Base-by-base conservation (phyloP, 2,888 invertebrate species). In the Sturmia bella region DNA sequence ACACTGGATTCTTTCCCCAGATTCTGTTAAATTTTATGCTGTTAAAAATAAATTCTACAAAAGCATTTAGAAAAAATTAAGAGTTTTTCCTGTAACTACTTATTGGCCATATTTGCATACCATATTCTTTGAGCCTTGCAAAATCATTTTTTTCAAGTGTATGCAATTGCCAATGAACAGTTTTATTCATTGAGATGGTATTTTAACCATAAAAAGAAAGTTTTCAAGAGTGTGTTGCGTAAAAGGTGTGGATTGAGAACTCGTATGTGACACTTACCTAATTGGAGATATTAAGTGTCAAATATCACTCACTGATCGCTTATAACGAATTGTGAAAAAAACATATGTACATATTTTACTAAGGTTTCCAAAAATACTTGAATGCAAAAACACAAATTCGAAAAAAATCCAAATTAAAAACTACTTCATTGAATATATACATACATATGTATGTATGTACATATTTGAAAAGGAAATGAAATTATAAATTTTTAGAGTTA, bases 171-270 rank as follows among this genome's bases (percentile, higher is more conserved):
- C 17, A 45, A 15, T 45, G 45, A 11, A 50, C n/a, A n/a, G n/a
- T n/a, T 50, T 50, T 21, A 1, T 50, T 21, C 3, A 12, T 21
- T 21, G 21, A 21, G 19, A 17, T 15, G 45, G 17, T 7, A 41
- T n/a, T 50, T 75, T 69, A 61, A 41, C 75, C 59, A 80, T 68
- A 76, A 76, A 72, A 72, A 66, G 80, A 80, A 80, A 76, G 70
- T 76, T 68, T 72, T 17, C 54, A 76, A 39, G 32, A 27, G 70
- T 19, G 66, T 48, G n/a, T n/a, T n/a, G n/a, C 45, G 27, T 27
- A 72, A 41, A 41, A 19, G 72, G 45, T 59, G 75, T 69, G 32
- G 54, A 32, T 32, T 9, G 9, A 32, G 9, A 3, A 7, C 32
- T 7, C 63, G 50, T 68, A 41, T 80, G 59, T 66, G 72, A 52